Evolutionary conservation across 2,797 vertebrate genomes (phyloP), one percentile per base, ranked within the genome.

Genomic region (Scolopax bukidnonensis): DNA sequence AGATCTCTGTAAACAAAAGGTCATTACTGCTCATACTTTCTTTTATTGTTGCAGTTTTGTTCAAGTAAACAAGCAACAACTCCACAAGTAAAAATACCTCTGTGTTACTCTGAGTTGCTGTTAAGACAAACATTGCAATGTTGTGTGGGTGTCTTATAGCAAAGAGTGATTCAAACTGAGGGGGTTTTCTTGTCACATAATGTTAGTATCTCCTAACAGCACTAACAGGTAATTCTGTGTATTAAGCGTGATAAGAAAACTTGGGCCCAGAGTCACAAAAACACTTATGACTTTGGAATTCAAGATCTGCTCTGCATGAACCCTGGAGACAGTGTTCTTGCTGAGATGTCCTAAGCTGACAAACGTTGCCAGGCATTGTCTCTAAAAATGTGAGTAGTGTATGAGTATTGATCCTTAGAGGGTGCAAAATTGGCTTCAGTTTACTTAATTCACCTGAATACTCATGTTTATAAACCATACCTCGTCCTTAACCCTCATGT

Each of bases 1-100:
- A 19, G 25, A 38, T 40, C n/a, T 88, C 68, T 59, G 41, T 67
- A 84, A 93, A 57, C 36, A 81, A 64, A 89, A 90, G 81, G 67
- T 76, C 45, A 25, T 84, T 83, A 28, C 19, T 91, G 16, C 33
- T 50, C 10, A 0, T 74, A 30, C 71, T 75, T 85, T 63, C 68
- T 77, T 76, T 61, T n/a, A 50, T 54, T 84, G 84, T 64, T 88
- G 41, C 8, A 33, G 54, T 79, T 96, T 76, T 53, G 18, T 81
- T 80, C 76, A 85, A 77, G 48, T 23, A 64, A 83, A 43, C 18
- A 70, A 65, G 43, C 30, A 64, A 81, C 54, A 50, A 64, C 5
- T 8, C n/a, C 50, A 14, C 59, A 67, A 64, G 33, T 59, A 43
- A 76, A 76, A n/a, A 21, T 16, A 33, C 32, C n/a, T 64, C 54